These are phyloP conservation scores for Gymnogyps californianus DNA, from an alignment of 2,113 vertebrate genomes.

Conservation along the genomic window DNA sequence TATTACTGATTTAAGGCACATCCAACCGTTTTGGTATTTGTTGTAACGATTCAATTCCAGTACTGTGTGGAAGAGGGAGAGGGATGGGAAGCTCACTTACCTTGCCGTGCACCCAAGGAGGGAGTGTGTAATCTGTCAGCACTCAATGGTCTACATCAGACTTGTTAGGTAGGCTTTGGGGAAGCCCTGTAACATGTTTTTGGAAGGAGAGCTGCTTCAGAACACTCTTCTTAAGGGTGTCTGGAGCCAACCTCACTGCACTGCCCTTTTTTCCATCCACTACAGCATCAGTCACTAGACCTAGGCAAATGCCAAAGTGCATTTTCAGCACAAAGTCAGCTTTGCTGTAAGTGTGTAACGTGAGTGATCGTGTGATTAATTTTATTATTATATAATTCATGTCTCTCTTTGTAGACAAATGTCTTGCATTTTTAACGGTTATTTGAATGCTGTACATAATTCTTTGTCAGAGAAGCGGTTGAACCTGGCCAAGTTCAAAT, in stretches of 20 bases:
- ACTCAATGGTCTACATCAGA: rapidly evolving
- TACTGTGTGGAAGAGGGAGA: not conserved
- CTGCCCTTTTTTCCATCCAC: not conserved
- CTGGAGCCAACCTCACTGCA: not conserved
- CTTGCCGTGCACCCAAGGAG: not conserved
- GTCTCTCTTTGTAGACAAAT: not conserved
- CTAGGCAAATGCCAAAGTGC: not conserved
- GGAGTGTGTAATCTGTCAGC: not conserved
- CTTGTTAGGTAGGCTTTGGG: not conserved
- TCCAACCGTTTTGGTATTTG: not conserved
- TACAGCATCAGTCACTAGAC: not conserved
- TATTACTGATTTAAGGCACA: not conserved
- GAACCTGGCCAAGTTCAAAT: constrained; percentile 33
- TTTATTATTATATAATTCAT: not conserved
- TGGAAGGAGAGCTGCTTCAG: not conserved
- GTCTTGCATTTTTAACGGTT: not conserved
- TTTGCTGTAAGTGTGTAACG: not conserved
- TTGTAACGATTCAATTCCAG: not conserved
- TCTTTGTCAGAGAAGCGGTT: constrained; percentile 9
- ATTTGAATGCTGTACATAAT: not conserved
- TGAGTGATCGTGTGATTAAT: not conserved
- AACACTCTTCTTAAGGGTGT: not conserved
- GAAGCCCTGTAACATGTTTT: not conserved
- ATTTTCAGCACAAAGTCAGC: not conserved
- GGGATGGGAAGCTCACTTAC: not conserved